Percentiles rank a stretch among this genome's conserved stretches.
phyloP scores from a whole-genome alignment of 2,797 vertebrate species.

The Pachyuromys duprasi region DNA sequence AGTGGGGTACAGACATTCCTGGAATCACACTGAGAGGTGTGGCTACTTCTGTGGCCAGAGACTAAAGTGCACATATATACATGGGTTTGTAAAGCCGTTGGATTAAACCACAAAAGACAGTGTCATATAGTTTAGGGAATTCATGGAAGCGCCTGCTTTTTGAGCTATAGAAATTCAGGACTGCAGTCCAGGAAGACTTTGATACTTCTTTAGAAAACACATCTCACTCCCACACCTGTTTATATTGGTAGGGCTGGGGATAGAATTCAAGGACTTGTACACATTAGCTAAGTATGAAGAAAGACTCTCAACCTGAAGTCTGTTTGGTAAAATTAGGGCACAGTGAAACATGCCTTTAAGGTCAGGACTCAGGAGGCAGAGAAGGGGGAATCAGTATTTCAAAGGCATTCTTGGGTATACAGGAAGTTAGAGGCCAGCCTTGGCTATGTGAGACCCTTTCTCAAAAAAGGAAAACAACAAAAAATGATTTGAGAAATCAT shows the following conservation, averaged over 20 bases:
- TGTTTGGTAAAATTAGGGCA: neutral
- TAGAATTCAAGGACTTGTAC: neutral
- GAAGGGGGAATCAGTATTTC: neutral
- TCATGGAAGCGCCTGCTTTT: neutral
- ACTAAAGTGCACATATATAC: neutral
- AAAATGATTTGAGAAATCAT: neutral
- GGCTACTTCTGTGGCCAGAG: neutral
- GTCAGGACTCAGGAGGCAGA: neutral
- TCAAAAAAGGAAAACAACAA: neutral
- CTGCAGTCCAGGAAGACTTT: conserved; percentile 14
- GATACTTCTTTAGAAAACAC: neutral
- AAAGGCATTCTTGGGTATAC: neutral
- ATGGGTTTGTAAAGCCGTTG: neutral
- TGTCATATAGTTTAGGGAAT: neutral
- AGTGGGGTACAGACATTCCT: neutral
- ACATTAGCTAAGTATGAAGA: neutral
- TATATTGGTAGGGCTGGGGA: neutral
- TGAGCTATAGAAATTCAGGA: conserved; percentile 14
- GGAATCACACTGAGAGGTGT: neutral
- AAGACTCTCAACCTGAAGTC: neutral
- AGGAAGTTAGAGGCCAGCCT: neutral
- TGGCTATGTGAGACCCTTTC: neutral
- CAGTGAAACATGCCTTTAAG: neutral
- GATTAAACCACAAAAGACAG: conserved; percentile 34
- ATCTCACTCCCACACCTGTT: neutral